A percentile compares a stretch with the other conserved stretches of the same genome.
Evolutionary conservation across 2,797 vertebrate genomes (phyloP).

Genomic region (Aphelocoma californica): DNA sequence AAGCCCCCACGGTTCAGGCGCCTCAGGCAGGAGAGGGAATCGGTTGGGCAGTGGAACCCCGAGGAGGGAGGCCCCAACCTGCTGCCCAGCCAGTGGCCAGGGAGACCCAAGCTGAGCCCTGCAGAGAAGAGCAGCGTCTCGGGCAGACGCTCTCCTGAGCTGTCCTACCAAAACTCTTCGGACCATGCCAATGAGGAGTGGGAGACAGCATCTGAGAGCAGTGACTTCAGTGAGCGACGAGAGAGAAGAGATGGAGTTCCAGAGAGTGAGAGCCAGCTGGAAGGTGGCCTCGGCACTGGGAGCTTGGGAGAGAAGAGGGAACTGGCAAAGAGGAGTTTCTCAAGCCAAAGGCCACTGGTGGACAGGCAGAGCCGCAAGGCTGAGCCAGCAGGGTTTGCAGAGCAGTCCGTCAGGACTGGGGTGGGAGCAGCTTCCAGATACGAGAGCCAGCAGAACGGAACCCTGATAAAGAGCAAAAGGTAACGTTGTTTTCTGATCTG

Average conservation of each 20-base stretch:
- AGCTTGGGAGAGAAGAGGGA: slow-evolving; percentile 89
- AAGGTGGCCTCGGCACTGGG: slow-evolving; percentile 76
- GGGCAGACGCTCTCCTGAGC: slow-evolving; percentile 74
- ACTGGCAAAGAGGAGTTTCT: slow-evolving; percentile 95
- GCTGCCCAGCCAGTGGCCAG: slow-evolving; percentile 83
- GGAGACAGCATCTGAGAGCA: slow-evolving; percentile 96
- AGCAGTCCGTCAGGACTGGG: slow-evolving; percentile 79
- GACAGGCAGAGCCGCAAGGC: slow-evolving; percentile 94
- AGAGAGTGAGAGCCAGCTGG: slow-evolving; percentile 75
- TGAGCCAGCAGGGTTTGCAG: slow-evolving; percentile 81
- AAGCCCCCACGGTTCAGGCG: slow-evolving; percentile 96
- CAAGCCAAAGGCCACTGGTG: slow-evolving; percentile 91
- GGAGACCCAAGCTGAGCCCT: slow-evolving; percentile 74
- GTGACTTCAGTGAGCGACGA: slow-evolving; percentile 90
- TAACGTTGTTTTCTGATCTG: slow-evolving; percentile 47
- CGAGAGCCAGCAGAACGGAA: slow-evolving; percentile 88
- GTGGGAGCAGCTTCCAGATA: slow-evolving; percentile 79
- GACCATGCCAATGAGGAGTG: slow-evolving; percentile 90
- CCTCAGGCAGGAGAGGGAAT: slow-evolving; percentile 88
- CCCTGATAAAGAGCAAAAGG: slow-evolving; percentile 86
- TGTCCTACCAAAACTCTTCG: slow-evolving; percentile 78
- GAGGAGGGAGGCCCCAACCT: slow-evolving; percentile 87
- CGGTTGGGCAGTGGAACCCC: slow-evolving; percentile 84
- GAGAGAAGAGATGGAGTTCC: slow-evolving; percentile 79
- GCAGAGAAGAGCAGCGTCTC: slow-evolving; percentile 78